phyloP scores from a whole-genome alignment of 1,140 invertebrate species.

The Sycobia sp. region DNA sequence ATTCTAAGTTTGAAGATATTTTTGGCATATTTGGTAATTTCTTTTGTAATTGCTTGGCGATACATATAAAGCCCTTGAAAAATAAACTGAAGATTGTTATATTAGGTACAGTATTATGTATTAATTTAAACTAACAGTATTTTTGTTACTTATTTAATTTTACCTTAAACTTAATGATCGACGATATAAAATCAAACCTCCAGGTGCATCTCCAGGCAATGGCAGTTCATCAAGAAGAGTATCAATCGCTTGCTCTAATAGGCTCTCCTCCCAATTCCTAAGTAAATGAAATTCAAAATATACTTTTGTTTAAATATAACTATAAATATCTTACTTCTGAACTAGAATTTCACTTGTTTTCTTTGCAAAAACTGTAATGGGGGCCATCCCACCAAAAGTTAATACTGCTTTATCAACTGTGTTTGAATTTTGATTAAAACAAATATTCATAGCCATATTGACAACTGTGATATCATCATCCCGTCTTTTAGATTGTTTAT shows the following conservation, averaged over 20 bases:
- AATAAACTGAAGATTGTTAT: constrained; percentile 72
- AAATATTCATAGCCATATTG: constrained; percentile 79
- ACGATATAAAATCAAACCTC: constrained; percentile 88
- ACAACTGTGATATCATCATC: constrained; percentile 97
- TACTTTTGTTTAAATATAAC: background rate
- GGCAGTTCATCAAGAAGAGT: constrained; percentile 77
- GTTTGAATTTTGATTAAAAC: constrained; percentile 63
- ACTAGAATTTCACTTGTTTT: constrained; percentile 70
- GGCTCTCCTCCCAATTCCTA: constrained; percentile 74
- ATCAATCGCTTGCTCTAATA: constrained; percentile 70
- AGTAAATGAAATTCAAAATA: constrained; percentile 7
- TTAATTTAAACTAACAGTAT: background rate
- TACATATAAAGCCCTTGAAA: constrained; percentile 84
- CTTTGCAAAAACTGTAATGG: constrained; percentile 78
- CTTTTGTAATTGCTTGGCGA: constrained; percentile 65
- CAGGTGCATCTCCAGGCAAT: constrained; percentile 79
- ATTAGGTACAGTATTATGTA: background rate
- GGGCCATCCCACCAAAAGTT: constrained; percentile 90
- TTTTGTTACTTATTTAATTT: background rate
- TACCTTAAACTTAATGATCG: constrained; percentile 75
- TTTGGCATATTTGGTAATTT: constrained; percentile 52
- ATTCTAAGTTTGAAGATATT: constrained; percentile 57
- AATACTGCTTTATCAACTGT: constrained; percentile 70
- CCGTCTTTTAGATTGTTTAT: constrained; percentile 87
- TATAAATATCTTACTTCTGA: constrained; percentile 61